Evolutionary conservation across 2,888 invertebrate genomes (phyloP).

Genomic region (Coenonympha arcania): DNA sequence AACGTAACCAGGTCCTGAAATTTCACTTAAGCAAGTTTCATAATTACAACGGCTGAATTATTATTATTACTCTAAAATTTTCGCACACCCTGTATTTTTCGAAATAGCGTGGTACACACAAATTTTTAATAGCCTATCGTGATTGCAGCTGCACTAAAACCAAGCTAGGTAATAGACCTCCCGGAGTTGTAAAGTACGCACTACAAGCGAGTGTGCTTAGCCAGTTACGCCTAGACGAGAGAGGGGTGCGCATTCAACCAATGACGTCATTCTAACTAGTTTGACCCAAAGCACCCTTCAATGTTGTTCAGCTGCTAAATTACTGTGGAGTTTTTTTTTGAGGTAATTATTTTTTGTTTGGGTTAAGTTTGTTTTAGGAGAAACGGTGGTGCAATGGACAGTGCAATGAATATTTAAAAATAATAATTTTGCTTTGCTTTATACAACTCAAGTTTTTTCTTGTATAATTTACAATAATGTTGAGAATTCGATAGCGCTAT

Average conservation of each 20-base stretch:
- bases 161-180: constrained; percentile 23
- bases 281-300: constrained; percentile 22
- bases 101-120: neutral
- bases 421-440: too few species aligned
- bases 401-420: too few species aligned
- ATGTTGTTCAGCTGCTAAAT: constrained; percentile 22
- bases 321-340: constrained; percentile 15
- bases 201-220: constrained; percentile 24
- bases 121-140: constrained; percentile 13
- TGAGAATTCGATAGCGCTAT: too few species aligned
- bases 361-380: too few species aligned
- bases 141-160: constrained; percentile 20
- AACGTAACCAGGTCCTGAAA: too few species aligned
- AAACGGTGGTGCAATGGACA: too few species aligned
- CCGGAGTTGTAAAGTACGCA: constrained; percentile 28
- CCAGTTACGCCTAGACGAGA: constrained; percentile 32
- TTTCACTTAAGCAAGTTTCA: too few species aligned
- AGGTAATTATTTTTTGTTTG: neutral
- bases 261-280: constrained; percentile 50
- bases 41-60: too few species aligned
- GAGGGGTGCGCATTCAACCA: constrained; percentile 63
- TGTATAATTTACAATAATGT: too few species aligned
- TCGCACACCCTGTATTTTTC: neutral
- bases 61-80: too few species aligned
- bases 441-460: too few species aligned